A percentile compares a stretch with the other conserved stretches of the same genome.
phyloP scores from a whole-genome alignment of 2,113 vertebrate genomes.

The Ammospiza nelsoni region DNA sequence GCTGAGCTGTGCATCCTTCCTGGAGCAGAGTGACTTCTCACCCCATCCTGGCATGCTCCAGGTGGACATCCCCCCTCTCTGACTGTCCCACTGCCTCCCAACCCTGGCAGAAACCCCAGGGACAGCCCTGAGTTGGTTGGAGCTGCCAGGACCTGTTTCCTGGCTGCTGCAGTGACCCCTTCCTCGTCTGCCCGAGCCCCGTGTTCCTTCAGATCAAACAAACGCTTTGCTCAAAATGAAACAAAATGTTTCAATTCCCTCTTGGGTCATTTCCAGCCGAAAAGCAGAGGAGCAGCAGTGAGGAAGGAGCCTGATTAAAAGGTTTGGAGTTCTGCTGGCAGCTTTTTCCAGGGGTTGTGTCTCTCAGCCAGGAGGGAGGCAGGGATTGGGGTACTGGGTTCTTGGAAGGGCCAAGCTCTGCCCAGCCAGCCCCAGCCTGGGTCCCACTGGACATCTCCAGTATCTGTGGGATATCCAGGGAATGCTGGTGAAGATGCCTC shows the following conservation, averaged over 20 bases:
- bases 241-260: constrained; percentile 59
- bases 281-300: neutral
- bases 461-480: neutral
- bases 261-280: constrained; percentile 6
- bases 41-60: neutral
- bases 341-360: neutral
- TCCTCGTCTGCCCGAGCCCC: neutral
- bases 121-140: neutral
- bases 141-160: constrained; percentile 30
- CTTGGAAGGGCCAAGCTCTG: neutral
- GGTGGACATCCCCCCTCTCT: fast-evolving
- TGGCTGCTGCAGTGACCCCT: neutral
- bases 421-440: neutral
- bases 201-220: neutral
- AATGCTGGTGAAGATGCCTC: neutral
- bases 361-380: fast-evolving
- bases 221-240: constrained; percentile 44
- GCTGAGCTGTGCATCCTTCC: neutral
- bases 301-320: neutral
- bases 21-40: neutral
- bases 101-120: neutral
- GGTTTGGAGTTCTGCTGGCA: fast-evolving
- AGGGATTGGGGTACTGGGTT: neutral
- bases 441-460: fast-evolving
- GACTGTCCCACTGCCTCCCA: fast-evolving